Evolutionary conservation across 2,888 invertebrate genomes (phyloP).

Genomic region (Tenthredo mesomela): DNA sequence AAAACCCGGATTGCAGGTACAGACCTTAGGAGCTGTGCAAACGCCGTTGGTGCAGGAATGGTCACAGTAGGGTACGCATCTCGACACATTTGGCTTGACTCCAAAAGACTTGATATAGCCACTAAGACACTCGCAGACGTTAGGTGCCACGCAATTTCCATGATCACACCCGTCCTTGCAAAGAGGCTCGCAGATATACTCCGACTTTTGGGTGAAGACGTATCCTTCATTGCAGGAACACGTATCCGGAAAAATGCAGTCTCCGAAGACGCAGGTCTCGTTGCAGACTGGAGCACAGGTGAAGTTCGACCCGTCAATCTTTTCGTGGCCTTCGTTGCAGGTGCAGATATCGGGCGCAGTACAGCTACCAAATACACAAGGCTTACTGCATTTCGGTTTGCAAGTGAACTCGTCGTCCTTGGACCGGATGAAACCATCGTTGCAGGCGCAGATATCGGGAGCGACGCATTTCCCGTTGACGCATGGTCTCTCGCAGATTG

Average conservation of each 20-base stretch:
- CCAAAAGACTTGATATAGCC: conserved; percentile 58
- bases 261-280: conserved; percentile 78
- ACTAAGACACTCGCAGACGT: conserved; percentile 67
- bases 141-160: conserved; percentile 63
- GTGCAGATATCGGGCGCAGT: conserved; percentile 73
- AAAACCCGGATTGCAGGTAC: conserved; percentile 70
- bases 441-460: conserved; percentile 66
- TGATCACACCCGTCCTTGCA: conserved; percentile 68
- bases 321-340: conserved; percentile 69
- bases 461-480: conserved; percentile 65
- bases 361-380: conserved; percentile 76
- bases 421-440: conserved; percentile 59
- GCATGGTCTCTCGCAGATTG: conserved; percentile 71
- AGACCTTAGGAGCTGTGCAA: conserved; percentile 75
- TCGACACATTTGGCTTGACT: background rate
- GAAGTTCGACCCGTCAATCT: conserved; percentile 57
- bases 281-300: conserved; percentile 83
- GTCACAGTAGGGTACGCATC: conserved; percentile 58
- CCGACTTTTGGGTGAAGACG: conserved; percentile 46
- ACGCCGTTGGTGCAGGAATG: conserved; percentile 75
- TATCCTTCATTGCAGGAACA: conserved; percentile 70
- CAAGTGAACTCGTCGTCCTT: conserved; percentile 61
- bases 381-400: conserved; percentile 64
- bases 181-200: conserved; percentile 66
- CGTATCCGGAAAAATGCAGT: conserved; percentile 68